Evolutionary conservation across 1,140 invertebrate species (phyloP), one percentile per base, ranked within the genome.

Genomic region (Listronotus oregonensis): DNA sequence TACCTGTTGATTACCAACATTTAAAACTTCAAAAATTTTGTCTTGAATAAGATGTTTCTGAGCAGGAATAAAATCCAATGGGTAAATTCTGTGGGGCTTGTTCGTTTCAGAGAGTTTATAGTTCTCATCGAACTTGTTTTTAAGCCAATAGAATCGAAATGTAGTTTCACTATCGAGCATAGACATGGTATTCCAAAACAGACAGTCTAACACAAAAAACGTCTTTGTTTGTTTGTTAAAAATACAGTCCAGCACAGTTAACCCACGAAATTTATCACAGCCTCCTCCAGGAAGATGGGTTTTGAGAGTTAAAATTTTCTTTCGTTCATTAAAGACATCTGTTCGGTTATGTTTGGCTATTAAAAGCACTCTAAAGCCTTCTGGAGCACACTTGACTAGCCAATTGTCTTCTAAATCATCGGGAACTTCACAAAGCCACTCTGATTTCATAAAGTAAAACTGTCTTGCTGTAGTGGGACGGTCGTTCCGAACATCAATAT

Each of bases 381-480:
- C 83, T 34, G 95, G 95, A 80, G 91, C 95, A 0, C 90, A 83
- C 32, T 94, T 85, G 64, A 94, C 83, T n/a, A 87, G 77, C 94
- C 95, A 98, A 51, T 91, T 86, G 8, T 85, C 79, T 31, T 84
- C 72, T 71, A 96, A 87, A 80, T 94, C 89, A 57, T 84, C 80
- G 12, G 95, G 95, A 47, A 90, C 85, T 70, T 97, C 92, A 1
- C 90, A 79, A 76, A 98, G 81, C 95, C 95, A 98, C 79, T 97
- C 95, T 0, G 95, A 97, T 21, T 92, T 74, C 93, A 93, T 93
- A 34, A 92, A 76, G 76, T 75, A 75, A 69, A 78, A 78, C 49
- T 68, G 72, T 61, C 77, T 79, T 34, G 21, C 49, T 56, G 61
- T 61, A 34, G 43, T 51, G 18, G 12, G 14, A 27, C 21, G 21